These are phyloP conservation scores for Condylostylus longicornis DNA, from an alignment of 1,140 invertebrate species.

Conservation along the genomic window DNA sequence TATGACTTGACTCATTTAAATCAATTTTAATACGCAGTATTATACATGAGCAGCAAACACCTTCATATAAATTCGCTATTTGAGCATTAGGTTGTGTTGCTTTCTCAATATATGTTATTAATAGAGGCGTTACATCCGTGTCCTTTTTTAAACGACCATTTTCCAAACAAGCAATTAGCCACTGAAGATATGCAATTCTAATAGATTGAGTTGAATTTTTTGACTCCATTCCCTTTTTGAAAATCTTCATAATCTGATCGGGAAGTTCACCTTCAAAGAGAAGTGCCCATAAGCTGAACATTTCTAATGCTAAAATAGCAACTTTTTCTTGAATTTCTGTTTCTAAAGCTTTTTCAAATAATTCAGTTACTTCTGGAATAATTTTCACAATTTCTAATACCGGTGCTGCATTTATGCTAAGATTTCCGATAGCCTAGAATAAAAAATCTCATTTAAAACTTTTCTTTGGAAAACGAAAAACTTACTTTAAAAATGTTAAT, in stretches of 20 bases:
- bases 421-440: constrained; percentile 57
- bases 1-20: constrained; percentile 17
- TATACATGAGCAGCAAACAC: constrained; percentile 56
- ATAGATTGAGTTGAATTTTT: constrained; percentile 68
- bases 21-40: constrained; percentile 46
- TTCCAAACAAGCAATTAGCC: constrained; percentile 47
- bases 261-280: constrained; percentile 54
- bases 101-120: constrained; percentile 54
- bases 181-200: constrained; percentile 60
- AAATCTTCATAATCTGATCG: constrained; percentile 53
- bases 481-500: constrained; percentile 68
- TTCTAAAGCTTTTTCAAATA: constrained; percentile 67
- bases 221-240: constrained; percentile 61
- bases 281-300: constrained; percentile 62
- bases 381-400: constrained; percentile 43
- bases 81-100: constrained; percentile 44
- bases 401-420: constrained; percentile 56
- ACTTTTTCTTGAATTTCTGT: constrained; percentile 87
- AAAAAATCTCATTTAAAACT: constrained; percentile 5
- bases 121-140: constrained; percentile 37
- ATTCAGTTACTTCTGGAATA: constrained; percentile 43
- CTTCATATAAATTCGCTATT: constrained; percentile 55
- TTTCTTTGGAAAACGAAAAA: constrained; percentile 1
- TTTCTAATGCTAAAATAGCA: constrained; percentile 61
- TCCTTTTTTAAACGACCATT: constrained; percentile 37